Base-by-base conservation (phyloP, 2,888 invertebrate species). In the Heliconius ethilla region DNA sequence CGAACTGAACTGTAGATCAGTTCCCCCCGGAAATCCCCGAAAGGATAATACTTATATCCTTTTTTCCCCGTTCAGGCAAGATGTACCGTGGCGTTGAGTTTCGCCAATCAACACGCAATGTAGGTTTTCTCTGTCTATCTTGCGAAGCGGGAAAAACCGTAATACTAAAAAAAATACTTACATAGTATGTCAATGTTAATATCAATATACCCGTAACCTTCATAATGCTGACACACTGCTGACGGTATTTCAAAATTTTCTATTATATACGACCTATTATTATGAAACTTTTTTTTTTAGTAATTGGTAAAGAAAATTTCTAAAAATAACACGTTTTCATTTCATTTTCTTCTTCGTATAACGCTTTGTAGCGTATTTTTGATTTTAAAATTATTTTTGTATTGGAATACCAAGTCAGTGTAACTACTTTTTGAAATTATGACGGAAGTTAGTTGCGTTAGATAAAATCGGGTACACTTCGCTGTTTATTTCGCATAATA, bases 251-350 rank as follows among this genome's bases (percentile, higher is more conserved):
- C 70, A 55, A 70, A 70, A 72, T 59, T 59, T 33, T 59, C 55
- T 72, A 59, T 72, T 72, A 72, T 72, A 72, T 72, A 72, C 55
- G 15, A 37, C 10, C 72, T 59, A 72, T 37, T 72, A n/a, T 72
- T 72, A 33, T 37, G 59, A 33, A 72, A 72, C 37, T 59, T 33
- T 33, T 7, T 33, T 33, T 59, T 72, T 73, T 40, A 25, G 59
- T 37, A n/a, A 22, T 75, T 40, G 15, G n/a, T 75, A 33, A 40
- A 75, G 63, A 25, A 7, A 70, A 33, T 33, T 70, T 45, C 27
- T 29, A 2, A 55, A 29, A 59, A 33, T 3, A n/a, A n/a, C 70
- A 55, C 70, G 33, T 33, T 33, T 33, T 33, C 33, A 33, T 33
- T 33, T 33, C 33, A 55, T 72, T 33, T 22, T 55, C 7, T 22